Evolutionary conservation across 2,888 invertebrate genomes (phyloP).

Genomic region (Coelopa pilipes): DNA sequence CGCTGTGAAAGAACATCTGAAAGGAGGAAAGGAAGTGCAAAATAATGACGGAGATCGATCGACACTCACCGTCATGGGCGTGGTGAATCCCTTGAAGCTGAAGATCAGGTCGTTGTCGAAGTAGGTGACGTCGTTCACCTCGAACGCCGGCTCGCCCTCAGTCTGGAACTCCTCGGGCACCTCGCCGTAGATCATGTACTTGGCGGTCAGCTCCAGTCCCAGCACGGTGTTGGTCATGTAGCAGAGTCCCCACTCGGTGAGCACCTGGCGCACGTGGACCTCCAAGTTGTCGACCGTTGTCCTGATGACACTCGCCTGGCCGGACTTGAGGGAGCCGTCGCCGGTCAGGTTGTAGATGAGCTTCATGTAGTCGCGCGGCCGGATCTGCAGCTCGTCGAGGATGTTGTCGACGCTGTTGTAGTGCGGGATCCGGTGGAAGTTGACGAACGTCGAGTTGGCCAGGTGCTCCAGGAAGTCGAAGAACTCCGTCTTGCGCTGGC

Average conservation of each 20-base stretch:
- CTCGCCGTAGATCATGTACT: constrained; percentile 53
- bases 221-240: constrained; percentile 58
- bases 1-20: constrained; percentile 60
- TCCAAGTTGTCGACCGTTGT: constrained; percentile 39
- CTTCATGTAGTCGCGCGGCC: constrained; percentile 61
- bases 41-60: neutral
- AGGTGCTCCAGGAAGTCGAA: constrained; percentile 61
- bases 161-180: constrained; percentile 44
- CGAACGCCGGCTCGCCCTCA: neutral
- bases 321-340: constrained; percentile 47
- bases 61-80: constrained; percentile 29
- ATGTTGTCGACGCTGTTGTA: constrained; percentile 49
- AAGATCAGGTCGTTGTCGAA: constrained; percentile 58
- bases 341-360: constrained; percentile 63
- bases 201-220: constrained; percentile 55
- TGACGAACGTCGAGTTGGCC: constrained; percentile 64
- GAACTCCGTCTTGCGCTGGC: constrained; percentile 42
- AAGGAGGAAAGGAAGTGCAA: neutral
- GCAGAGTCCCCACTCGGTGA: constrained; percentile 65
- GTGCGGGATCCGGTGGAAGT: constrained; percentile 58
- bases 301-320: constrained; percentile 37
- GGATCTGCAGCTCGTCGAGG: constrained; percentile 50
- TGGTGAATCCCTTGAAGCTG: constrained; percentile 57
- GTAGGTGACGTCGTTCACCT: constrained; percentile 49
- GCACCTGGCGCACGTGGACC: constrained; percentile 56